Evolutionary conservation across 1,140 invertebrate species (phyloP), one percentile per base, ranked within the genome.

Genomic region (Vollenhovia emeryi): DNA sequence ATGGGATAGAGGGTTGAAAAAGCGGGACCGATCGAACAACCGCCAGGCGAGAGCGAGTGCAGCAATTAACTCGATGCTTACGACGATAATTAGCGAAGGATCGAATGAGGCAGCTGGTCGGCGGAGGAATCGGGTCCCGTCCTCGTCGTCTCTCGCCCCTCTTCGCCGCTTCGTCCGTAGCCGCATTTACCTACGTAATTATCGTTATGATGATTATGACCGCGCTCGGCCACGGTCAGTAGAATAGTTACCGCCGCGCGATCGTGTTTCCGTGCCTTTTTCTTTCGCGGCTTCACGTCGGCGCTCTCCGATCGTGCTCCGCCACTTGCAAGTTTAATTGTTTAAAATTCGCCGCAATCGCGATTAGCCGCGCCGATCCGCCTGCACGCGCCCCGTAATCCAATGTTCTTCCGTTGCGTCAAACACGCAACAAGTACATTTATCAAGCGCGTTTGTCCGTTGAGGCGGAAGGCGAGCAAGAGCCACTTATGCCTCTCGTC

Each of bases 181-280:
- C 74, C 87, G 86, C 93, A 94, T 94, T 94, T 94, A 94, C 92
- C 93, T 93, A 93, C 91, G 93, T 94, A 93, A 94, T 94, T 93
- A 93, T 94, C 93, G 85, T 93, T 91, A 92, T 93, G 93, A 94
- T 94, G 91, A 94, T 94, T 94, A 94, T 94, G 91, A 93, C 89
- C 90, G 78, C 11, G 87, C 88, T 78, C 57, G 78, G 60, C 62
- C 71, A 43, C 50, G 64, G 62, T 62, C 87, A 88, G 78, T 80
- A 87, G 86, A 91, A 90, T 91, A 24, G 64, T 40, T 36, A 18
- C 3, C 85, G 86, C 87, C 86, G 79, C 86, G 86, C 60, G 87
- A 89, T 86, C 87, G 48, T 48, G 89, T 86, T 80, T 76, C 48
- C 69, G 55, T 36, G 11, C 52, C 66, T 36, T 18, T 24, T 24